Evolutionary conservation across 2,797 vertebrate species (phyloP), one percentile per base, ranked within the genome.

Genomic region (Typhlichthys subterraneus): DNA sequence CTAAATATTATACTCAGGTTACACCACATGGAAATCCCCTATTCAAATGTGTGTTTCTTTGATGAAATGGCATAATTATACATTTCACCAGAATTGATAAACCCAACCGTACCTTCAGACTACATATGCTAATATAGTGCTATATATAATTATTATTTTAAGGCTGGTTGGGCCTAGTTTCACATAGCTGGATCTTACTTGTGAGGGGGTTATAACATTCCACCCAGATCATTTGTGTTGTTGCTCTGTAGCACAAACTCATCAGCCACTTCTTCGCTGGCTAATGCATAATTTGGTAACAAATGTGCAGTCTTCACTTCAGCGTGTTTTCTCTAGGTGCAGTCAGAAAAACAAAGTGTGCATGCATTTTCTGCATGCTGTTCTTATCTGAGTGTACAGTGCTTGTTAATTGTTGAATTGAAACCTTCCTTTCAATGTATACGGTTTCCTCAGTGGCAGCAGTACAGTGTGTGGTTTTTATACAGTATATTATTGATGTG

Each of bases 301-400:
- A 86, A 87, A 87, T 89, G 84, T 87, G 81, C 85, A 86, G 73
- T 81, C 70, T 73, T 75, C 65, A 73, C 75, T 78, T 77, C 61
- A 63, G 73, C 58, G 56, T 73, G 50, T 77, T 75, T 72, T 70
- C 73, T 78, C 79, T 66, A 65, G 76, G 65, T 61, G 70, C 72
- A 78, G 77, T 80, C 81, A 76, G 85, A 73, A 79, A 76, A 89
- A 84, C 77, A 80, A 82, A 73, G 65, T 67, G 72, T 69, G 63
- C 61, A 17, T 80, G 74, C 63, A 61, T 76, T 66, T 66, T 54
- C 33, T 54, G 23, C 23, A 65, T 79, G 69, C 75, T 73, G 76
- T 89, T 88, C 85, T 71, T 70, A 82, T 81, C 77, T 55, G 57
- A 72, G 63, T 52, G 72, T 75, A 85, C 70, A 66, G 81, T 85